Percentiles rank a stretch among this genome's conserved stretches.
phyloP scores from a whole-genome alignment of 2,888 invertebrate species.

The Leptinotarsa rubiginosa region DNA sequence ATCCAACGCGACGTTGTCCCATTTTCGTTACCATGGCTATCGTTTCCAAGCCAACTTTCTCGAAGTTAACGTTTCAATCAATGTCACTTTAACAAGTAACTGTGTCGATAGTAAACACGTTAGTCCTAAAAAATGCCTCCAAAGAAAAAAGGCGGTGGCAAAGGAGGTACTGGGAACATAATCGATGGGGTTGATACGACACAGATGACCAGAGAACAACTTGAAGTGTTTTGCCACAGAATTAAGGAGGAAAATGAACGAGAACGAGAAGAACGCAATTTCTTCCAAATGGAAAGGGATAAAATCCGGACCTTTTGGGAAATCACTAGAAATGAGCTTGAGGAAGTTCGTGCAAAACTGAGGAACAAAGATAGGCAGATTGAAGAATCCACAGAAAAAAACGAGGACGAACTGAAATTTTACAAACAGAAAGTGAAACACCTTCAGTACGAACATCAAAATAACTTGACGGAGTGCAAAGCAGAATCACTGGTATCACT shows the following conservation, averaged over 20 bases:
- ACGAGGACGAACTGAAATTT: slow-evolving; percentile 87
- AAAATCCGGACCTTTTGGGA: slow-evolving; percentile 97
- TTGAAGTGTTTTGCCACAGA: slow-evolving; percentile 87
- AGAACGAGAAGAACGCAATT: slow-evolving; percentile 95
- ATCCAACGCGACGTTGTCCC: not conserved
- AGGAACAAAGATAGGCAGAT: slow-evolving; percentile 87
- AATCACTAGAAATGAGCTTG: slow-evolving; percentile 89
- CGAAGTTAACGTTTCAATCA: slow-evolving; percentile 8
- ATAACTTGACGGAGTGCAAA: slow-evolving; percentile 84
- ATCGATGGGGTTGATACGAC: slow-evolving; percentile 94
- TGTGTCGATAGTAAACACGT: not conserved
- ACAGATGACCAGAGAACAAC: slow-evolving; percentile 91
- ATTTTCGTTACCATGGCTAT: slow-evolving; percentile 10
- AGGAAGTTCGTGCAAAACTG: slow-evolving; percentile 81
- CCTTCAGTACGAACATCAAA: slow-evolving; percentile 91
- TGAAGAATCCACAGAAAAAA: slow-evolving; percentile 87
- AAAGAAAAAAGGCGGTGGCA: slow-evolving; percentile 57
- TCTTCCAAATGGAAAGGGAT: slow-evolving; percentile 94
- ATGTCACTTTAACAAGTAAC: not conserved
- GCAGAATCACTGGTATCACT: slow-evolving; percentile 86
- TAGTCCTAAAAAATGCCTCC: slow-evolving; percentile 51
- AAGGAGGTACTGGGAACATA: slow-evolving; percentile 58
- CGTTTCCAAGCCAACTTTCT: slow-evolving; percentile 5
- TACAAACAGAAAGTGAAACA: slow-evolving; percentile 95
- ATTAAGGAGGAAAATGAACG: slow-evolving; percentile 92